These are phyloP conservation scores for Hypena proboscidalis DNA, from an alignment of 2,888 invertebrate genomes.

Conservation along the genomic window DNA sequence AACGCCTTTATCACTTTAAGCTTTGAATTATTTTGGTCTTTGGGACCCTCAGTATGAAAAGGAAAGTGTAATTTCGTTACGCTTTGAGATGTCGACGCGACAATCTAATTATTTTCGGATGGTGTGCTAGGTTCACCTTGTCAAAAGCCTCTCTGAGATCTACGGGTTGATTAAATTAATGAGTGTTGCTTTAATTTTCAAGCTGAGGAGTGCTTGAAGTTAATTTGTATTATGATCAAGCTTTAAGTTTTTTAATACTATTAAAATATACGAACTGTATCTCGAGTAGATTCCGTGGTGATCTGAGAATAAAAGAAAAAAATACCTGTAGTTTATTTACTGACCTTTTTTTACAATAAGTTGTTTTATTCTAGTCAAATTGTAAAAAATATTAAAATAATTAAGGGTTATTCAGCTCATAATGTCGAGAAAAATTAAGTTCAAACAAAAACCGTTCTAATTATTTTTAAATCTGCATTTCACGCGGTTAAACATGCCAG, in stretches of 20 bases:
- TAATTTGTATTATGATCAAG: conserved; percentile 15
- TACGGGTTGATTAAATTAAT: conserved; percentile 60
- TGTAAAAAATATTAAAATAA: conserved; percentile 1
- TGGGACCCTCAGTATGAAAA: conserved; percentile 72
- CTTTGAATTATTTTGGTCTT: conserved; percentile 82
- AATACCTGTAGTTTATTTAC: conserved; percentile 20
- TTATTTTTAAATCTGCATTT: conserved; percentile 36
- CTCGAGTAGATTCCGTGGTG: conserved; percentile 41
- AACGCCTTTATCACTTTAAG: conserved; percentile 78
- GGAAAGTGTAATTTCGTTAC: conserved; percentile 83
- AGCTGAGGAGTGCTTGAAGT: conserved; percentile 22
- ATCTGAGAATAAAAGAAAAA: conserved; percentile 46
- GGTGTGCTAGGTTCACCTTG: conserved; percentile 71
- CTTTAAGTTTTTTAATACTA: conserved; percentile 4
- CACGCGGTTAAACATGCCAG: conserved; percentile 61
- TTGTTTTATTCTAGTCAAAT: no score
- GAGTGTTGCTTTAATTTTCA: conserved; percentile 46
- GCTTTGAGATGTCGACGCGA: conserved; percentile 83
- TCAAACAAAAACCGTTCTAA: no score
- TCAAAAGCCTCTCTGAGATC: conserved; percentile 75
- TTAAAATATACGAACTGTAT: conserved; percentile 41
- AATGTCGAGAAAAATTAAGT: no score
- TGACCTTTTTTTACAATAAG: not conserved
- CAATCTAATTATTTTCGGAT: conserved; percentile 80
- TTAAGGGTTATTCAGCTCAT: no score